These are phyloP conservation scores for Apostichopus parvimensis DNA, from an alignment of 35 echinoderm and acorn worm species.

Conservation along the genomic window DNA sequence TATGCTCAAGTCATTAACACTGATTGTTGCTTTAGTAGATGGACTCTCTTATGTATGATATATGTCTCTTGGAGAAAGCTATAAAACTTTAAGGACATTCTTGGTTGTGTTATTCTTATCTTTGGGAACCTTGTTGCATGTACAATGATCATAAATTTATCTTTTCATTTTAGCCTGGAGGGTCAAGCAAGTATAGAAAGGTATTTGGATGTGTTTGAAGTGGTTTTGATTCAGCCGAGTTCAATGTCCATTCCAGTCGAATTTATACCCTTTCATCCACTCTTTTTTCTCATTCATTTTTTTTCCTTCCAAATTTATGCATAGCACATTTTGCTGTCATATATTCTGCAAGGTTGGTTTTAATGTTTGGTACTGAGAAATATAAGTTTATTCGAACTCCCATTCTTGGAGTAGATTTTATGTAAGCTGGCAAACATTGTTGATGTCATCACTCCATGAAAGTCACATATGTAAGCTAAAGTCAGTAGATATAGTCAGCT, in stretches of 20 bases:
- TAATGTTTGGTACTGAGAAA: not conserved
- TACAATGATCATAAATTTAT: constrained; percentile 25
- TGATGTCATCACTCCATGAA: too few relatives aligned
- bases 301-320: not conserved
- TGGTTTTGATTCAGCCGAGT: constrained; percentile 31
- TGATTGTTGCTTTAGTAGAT: too few relatives aligned
- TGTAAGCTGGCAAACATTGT: too few relatives aligned
- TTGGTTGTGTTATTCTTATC: not conserved
- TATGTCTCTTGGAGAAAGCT: too few relatives aligned
- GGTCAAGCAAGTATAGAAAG: constrained; percentile 72
- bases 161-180: constrained; percentile 43
- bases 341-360: not conserved
- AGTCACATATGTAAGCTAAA: too few relatives aligned
- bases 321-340: not conserved
- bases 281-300: not conserved
- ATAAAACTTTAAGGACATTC: not conserved
- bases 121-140: not conserved
- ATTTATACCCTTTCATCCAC: not conserved
- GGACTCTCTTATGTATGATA: too few relatives aligned
- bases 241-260: not conserved
- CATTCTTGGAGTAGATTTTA: too few relatives aligned
- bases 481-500: too few relatives aligned
- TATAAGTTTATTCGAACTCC: not conserved
- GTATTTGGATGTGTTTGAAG: constrained; percentile 57
- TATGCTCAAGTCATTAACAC: too few relatives aligned